Percentiles rank a stretch among this genome's conserved stretches.
Conservation (phyloP, 2,113 vertebrate genomes). For the Crypturellus undulatus region DNA sequence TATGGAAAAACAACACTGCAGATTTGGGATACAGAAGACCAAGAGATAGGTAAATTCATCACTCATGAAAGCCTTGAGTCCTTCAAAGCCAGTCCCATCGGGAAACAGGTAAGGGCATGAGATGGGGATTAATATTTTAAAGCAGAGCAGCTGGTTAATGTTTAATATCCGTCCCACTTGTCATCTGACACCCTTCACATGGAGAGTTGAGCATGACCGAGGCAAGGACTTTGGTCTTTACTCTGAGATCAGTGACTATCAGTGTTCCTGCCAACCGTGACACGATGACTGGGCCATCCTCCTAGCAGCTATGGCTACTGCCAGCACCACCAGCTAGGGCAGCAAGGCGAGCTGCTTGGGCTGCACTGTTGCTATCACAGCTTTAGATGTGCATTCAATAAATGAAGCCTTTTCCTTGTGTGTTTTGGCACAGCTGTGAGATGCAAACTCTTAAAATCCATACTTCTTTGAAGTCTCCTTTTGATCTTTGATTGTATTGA, state of each 20-base stretch:
- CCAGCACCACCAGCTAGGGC: rapidly evolving
- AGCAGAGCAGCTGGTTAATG: background rate
- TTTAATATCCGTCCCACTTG: conserved; percentile 37
- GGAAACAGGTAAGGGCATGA: background rate
- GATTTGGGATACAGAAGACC: background rate
- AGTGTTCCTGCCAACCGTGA: background rate
- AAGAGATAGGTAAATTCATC: rapidly evolving
- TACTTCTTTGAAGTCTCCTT: background rate
- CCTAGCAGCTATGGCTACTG: background rate
- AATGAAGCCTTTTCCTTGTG: background rate
- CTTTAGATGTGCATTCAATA: rapidly evolving
- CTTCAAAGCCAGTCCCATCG: background rate
- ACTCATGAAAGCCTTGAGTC: background rate
- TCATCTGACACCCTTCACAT: conserved; percentile 2
- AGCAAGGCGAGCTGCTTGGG: background rate
- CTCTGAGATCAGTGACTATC: background rate
- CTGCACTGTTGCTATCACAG: background rate
- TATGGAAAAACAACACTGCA: background rate
- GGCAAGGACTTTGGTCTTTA: background rate
- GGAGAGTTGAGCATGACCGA: background rate
- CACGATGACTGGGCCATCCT: background rate
- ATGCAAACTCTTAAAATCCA: background rate
- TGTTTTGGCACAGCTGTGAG: background rate
- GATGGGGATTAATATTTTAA: conserved; percentile 25
- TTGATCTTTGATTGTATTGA: background rate